A percentile compares a stretch with the other conserved stretches of the same genome.
phyloP scores from a whole-genome alignment of 2,113 vertebrate species.

The Camelus dromedarius region DNA sequence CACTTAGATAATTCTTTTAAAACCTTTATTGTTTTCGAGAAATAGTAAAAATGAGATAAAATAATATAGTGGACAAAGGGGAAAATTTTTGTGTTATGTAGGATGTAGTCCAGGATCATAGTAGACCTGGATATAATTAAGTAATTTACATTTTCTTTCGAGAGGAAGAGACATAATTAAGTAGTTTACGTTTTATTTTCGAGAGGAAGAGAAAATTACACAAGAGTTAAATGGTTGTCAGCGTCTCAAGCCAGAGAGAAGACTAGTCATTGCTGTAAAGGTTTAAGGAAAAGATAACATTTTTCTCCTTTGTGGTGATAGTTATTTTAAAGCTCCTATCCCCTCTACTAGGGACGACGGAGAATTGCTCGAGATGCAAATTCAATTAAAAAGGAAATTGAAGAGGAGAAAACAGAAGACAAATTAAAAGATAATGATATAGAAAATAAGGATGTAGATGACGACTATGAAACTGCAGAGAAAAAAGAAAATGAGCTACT shows the following conservation, averaged over 20 bases:
- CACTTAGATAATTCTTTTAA: slow-evolving; percentile 22
- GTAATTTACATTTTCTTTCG: slow-evolving; percentile 23
- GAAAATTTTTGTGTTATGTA: neutral
- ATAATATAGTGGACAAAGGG: neutral
- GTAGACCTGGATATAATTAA: neutral
- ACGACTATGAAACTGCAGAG: slow-evolving; percentile 86
- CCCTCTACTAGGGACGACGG: slow-evolving; percentile 90
- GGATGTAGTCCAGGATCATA: neutral
- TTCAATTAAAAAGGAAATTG: slow-evolving; percentile 89
- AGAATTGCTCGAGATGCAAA: slow-evolving; percentile 86
- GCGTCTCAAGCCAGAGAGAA: neutral
- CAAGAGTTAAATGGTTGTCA: neutral
- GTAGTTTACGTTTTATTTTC: slow-evolving; percentile 25
- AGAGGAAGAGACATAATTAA: slow-evolving; percentile 15
- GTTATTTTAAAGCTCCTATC: slow-evolving; percentile 51
- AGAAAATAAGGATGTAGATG: slow-evolving; percentile 88
- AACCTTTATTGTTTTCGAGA: neutral
- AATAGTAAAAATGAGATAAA: slow-evolving; percentile 4
- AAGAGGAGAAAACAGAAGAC: slow-evolving; percentile 90
- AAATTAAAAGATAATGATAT: slow-evolving; percentile 88
- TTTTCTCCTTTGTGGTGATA: neutral
- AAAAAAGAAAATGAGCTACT: slow-evolving; percentile 88
- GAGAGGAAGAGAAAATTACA: neutral
- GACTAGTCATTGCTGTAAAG: neutral
- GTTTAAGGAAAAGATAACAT: neutral